A percentile compares a stretch with the other conserved stretches of the same genome.
phyloP scores from a whole-genome alignment of 2,113 vertebrate species.

The Chloebia gouldiae region DNA sequence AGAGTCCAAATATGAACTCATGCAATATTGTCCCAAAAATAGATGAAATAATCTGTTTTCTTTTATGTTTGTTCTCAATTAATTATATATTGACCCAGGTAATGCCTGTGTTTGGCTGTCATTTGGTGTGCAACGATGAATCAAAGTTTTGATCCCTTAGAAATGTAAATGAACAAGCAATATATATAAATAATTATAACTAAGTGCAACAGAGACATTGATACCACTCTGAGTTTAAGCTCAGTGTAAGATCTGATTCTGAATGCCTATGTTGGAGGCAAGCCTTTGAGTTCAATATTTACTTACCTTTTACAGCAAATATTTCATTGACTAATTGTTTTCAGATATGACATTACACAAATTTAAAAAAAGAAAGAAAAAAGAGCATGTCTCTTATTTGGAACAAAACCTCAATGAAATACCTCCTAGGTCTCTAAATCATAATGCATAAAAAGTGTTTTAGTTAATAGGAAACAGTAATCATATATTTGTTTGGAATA shows the following conservation, averaged over 20 bases:
- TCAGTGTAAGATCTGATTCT: neutral
- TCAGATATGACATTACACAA: neutral
- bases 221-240: neutral
- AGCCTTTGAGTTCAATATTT: neutral
- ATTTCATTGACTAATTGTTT: neutral
- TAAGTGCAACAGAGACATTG: neutral
- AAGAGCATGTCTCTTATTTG: neutral
- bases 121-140: neutral
- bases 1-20: neutral
- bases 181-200: neutral
- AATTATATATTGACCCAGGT: neutral
- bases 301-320: neutral
- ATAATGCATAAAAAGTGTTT: neutral
- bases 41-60: neutral
- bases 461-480: neutral
- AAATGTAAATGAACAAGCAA: neutral
- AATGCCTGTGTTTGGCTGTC: neutral
- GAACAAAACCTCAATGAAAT: neutral
- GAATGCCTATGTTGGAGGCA: neutral
- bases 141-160: neutral
- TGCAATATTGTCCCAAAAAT: rapidly evolving
- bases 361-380: rapidly evolving
- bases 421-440: neutral
- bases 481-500: neutral
- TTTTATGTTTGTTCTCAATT: rapidly evolving